phyloP scores from a whole-genome alignment of 35 echinoderm and acorn worm genomes.

The Amphiura filiformis region DNA sequence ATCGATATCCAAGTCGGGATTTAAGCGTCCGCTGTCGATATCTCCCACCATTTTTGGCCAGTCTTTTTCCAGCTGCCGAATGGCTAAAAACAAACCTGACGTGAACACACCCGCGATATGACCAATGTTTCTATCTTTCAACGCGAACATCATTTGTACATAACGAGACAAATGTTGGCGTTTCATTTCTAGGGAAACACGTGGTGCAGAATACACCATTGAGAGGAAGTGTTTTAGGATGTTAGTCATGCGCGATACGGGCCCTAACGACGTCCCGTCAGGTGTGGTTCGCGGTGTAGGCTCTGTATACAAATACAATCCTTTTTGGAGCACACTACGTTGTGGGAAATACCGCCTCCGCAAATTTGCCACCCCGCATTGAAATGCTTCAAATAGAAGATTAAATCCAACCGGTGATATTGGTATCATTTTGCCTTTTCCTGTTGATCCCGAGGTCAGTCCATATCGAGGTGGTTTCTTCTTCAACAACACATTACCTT shows the following conservation, averaged over 20 bases:
- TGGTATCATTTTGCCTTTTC: conserved; percentile 22
- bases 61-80: not conserved
- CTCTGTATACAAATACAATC: not conserved
- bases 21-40: not conserved
- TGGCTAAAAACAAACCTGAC: not conserved
- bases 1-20: not conserved
- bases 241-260: not conserved
- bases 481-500: conserved; percentile 48
- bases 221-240: not conserved
- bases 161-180: not conserved
- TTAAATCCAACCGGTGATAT: not conserved
- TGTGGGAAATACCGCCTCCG: not conserved
- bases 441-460: conserved; percentile 60
- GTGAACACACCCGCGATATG: not conserved
- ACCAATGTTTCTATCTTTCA: not conserved
- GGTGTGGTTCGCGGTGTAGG: not conserved
- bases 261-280: not conserved
- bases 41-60: not conserved
- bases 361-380: not conserved
- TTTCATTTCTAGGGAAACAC: not conserved
- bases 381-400: not conserved
- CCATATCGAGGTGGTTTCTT: conserved; percentile 10
- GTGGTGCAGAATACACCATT: not conserved
- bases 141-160: not conserved
- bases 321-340: not conserved